Percentiles rank a stretch among this genome's conserved stretches.
Evolutionary conservation across 1,140 invertebrate genomes (phyloP).

Genomic region (Olivierus martensii): DNA sequence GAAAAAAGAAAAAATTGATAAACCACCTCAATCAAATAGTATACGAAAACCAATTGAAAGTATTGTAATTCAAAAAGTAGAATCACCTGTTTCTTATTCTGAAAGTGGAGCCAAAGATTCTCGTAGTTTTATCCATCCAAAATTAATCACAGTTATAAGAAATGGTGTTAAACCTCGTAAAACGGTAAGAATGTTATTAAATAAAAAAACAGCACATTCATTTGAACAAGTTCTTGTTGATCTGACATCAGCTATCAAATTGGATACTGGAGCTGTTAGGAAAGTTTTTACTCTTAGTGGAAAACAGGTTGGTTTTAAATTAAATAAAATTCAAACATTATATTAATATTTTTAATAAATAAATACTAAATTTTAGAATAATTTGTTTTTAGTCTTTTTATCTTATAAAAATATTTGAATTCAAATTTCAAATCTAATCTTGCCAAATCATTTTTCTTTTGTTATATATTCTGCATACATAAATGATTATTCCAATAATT

Average conservation of each 20-base stretch:
- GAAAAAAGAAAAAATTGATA: slow-evolving; percentile 22
- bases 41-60: slow-evolving; percentile 17
- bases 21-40: slow-evolving; percentile 24
- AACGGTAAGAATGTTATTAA: slow-evolving; percentile 74
- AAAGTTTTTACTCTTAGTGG: slow-evolving; percentile 79
- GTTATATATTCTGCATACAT: too few species aligned
- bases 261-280: slow-evolving; percentile 83
- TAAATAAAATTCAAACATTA: too few species aligned
- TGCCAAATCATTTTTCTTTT: too few species aligned
- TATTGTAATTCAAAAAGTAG: not conserved
- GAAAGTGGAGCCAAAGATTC: slow-evolving; percentile 4
- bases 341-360: too few species aligned
- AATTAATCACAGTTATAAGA: slow-evolving; percentile 81
- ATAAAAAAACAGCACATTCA: slow-evolving; percentile 86
- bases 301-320: slow-evolving; percentile 50
- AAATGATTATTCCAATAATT: too few species aligned
- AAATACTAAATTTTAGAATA: too few species aligned
- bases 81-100: not conserved
- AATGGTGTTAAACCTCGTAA: slow-evolving; percentile 86
- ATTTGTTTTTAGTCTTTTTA: too few species aligned
- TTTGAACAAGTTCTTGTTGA: slow-evolving; percentile 86
- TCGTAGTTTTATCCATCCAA: slow-evolving; percentile 51
- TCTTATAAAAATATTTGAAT: too few species aligned
- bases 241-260: slow-evolving; percentile 78
- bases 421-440: too few species aligned